Evolutionary conservation across 2,113 vertebrate species (phyloP).

Genomic region (Brachypteracias leptosomus): DNA sequence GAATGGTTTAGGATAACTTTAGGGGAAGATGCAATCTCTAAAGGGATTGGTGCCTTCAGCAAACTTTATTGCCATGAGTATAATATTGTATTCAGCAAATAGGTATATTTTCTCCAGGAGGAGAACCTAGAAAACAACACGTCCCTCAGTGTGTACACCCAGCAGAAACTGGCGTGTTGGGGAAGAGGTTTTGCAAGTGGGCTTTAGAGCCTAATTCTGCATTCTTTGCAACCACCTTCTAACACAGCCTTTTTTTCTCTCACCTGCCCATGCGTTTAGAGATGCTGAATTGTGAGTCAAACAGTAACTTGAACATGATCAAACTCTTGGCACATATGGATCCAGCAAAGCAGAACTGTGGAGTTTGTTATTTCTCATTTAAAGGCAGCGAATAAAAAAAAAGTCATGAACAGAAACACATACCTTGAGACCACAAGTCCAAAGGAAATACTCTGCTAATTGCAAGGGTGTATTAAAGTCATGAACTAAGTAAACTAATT

Average conservation of each 20-base stretch:
- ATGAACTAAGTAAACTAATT: constrained; percentile 60
- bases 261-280: not conserved
- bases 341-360: not conserved
- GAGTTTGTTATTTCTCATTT: constrained; percentile 45
- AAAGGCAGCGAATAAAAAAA: constrained; percentile 10
- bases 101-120: not conserved
- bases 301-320: not conserved
- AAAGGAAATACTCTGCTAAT: constrained; percentile 57
- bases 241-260: not conserved
- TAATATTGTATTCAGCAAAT: not conserved
- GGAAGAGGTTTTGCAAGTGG: not conserved
- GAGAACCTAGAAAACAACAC: not conserved
- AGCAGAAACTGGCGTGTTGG: not conserved
- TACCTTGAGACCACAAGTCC: constrained; percentile 52
- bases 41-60: not conserved
- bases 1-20: not conserved
- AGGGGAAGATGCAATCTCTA: not conserved
- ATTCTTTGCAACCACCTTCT: not conserved
- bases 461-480: constrained; percentile 61
- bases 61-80: rapidly evolving
- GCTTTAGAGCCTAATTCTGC: not conserved
- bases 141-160: not conserved
- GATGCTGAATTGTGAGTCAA: not conserved
- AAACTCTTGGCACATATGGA: not conserved
- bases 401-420: constrained; percentile 41